phyloP scores from a whole-genome alignment of 2,797 vertebrate species.

The Acanthurus lineatus region DNA sequence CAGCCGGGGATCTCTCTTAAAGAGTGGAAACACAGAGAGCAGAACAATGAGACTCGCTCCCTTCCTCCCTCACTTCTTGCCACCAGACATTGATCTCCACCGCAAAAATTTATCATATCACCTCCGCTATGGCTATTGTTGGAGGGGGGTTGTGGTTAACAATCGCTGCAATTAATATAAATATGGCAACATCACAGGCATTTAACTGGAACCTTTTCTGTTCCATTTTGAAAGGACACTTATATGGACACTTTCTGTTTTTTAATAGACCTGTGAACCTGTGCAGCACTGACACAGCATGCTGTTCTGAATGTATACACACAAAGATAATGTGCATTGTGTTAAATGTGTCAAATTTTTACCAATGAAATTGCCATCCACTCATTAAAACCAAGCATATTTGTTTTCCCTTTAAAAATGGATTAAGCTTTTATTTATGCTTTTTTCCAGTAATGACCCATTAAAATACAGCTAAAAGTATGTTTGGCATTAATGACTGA shows the following conservation, averaged over 20 bases:
- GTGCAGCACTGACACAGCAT: not conserved
- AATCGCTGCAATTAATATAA: slow-evolving; percentile 47
- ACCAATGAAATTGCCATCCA: not conserved
- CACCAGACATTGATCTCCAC: slow-evolving; percentile 81
- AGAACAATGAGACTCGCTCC: slow-evolving; percentile 77
- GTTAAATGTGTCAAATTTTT: no score
- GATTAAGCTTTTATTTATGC: not conserved
- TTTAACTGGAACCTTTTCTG: slow-evolving; percentile 28
- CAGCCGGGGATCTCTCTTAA: slow-evolving; percentile 88
- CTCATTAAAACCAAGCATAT: not conserved
- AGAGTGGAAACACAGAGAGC: slow-evolving; percentile 79
- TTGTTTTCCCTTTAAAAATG: no score
- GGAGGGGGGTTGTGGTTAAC: slow-evolving; percentile 60
- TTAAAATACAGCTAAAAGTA: not conserved
- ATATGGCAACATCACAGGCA: slow-evolving; percentile 54
- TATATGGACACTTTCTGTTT: slow-evolving; percentile 18
- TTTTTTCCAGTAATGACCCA: not conserved
- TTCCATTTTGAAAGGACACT: slow-evolving; percentile 35
- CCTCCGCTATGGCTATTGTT: slow-evolving; percentile 71
- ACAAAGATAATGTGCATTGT: no score
- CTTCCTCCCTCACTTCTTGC: slow-evolving; percentile 68
- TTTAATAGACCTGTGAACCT: slow-evolving; percentile 19
- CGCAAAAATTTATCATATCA: slow-evolving; percentile 80
- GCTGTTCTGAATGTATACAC: not conserved
- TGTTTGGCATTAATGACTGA: not conserved